A percentile compares a stretch with the other conserved stretches of the same genome.
Conservation (phyloP, 1,140 invertebrate species). For the Aphelenchoides avenae region DNA sequence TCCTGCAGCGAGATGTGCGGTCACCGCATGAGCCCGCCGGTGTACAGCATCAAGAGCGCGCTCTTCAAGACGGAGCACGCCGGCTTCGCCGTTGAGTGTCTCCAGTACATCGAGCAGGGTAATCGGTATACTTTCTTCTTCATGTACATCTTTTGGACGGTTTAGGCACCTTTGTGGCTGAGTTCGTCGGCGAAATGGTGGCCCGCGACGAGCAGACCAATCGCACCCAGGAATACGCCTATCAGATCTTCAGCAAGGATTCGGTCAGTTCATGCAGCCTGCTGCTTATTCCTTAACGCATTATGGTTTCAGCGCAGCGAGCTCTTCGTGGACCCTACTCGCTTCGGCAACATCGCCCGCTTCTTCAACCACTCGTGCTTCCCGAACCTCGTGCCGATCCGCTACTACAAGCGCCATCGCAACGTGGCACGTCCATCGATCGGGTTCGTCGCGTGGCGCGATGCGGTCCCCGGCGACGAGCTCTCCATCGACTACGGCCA, state of each 20-base stretch:
- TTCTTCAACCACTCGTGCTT: slow-evolving; percentile 35
- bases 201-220: background rate
- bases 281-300: too few relatives aligned
- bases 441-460: slow-evolving; percentile 16
- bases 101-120: slow-evolving; percentile 28
- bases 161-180: slow-evolving; percentile 31
- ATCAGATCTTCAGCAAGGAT: too few relatives aligned
- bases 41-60: slow-evolving; percentile 22
- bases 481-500: slow-evolving; percentile 31
- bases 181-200: slow-evolving; percentile 31
- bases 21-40: slow-evolving; percentile 19
- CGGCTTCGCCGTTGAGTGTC: slow-evolving; percentile 26
- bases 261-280: too few relatives aligned
- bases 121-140: too few relatives aligned
- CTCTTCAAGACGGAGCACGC: slow-evolving; percentile 26
- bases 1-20: slow-evolving; percentile 27
- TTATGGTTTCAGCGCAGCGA: too few relatives aligned
- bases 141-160: too few relatives aligned
- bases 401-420: slow-evolving; percentile 25
- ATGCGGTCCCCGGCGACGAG: slow-evolving; percentile 31
- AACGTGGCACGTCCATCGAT: slow-evolving; percentile 17
- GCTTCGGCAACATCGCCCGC: slow-evolving; percentile 28
- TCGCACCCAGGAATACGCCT: slow-evolving; percentile 27
- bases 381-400: slow-evolving; percentile 22
- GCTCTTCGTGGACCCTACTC: slow-evolving; percentile 24